These are phyloP conservation scores for Polyodon spathula DNA, from an alignment of 2,113 vertebrate species.

Conservation along the genomic window DNA sequence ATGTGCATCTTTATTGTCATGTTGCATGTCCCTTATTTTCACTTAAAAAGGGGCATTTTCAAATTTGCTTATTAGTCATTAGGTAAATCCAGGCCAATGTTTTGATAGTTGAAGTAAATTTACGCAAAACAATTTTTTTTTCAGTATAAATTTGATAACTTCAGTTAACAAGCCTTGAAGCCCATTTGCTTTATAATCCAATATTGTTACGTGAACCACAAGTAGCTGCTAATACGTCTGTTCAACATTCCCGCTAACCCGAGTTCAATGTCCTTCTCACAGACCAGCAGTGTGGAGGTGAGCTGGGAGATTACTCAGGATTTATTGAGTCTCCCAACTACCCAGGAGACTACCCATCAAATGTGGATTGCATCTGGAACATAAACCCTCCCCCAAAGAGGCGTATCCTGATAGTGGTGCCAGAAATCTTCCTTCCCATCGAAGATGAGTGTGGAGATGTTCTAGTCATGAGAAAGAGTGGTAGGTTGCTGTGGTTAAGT, in stretches of 20 bases:
- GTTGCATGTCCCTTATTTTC: too few species aligned
- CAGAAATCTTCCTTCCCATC: constrained; percentile 68
- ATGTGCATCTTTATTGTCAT: too few species aligned
- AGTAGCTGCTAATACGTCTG: neutral
- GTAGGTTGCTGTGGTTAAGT: constrained; percentile 29
- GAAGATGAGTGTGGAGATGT: constrained; percentile 69
- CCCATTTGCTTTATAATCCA: neutral
- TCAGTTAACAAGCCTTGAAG: too few species aligned
- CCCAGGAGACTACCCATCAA: constrained; percentile 68
- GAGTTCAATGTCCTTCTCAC: constrained; percentile 5
- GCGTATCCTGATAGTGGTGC: constrained; percentile 65
- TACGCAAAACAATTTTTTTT: too few species aligned
- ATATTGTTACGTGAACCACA: neutral
- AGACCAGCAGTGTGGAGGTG: constrained; percentile 70
- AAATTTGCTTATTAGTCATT: too few species aligned
- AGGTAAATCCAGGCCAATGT: too few species aligned
- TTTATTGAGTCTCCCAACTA: constrained; percentile 72
- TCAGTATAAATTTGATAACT: too few species aligned
- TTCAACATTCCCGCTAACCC: neutral
- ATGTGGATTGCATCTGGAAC: constrained; percentile 65
- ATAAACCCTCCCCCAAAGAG: constrained; percentile 66
- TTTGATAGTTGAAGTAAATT: too few species aligned
- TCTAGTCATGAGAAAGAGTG: constrained; percentile 70
- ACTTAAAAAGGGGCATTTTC: too few species aligned
- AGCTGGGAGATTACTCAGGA: constrained; percentile 67